phyloP scores from a whole-genome alignment of 1,140 invertebrate genomes.

The Ditylenchus dipsaci region DNA sequence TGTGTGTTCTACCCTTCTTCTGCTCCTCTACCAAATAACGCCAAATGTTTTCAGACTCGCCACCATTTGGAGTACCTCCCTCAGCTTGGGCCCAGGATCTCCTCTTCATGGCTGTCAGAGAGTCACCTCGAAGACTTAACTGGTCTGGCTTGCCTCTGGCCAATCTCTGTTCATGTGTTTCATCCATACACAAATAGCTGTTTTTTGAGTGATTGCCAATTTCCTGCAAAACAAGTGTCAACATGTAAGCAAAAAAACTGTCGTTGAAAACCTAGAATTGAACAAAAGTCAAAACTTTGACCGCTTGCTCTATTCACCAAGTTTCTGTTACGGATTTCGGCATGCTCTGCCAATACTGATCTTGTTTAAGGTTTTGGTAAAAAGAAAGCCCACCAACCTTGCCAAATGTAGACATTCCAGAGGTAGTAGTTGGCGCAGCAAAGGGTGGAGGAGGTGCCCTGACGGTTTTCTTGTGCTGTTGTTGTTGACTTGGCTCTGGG shows the following conservation, averaged over 20 bases:
- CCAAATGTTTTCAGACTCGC: slow-evolving; percentile 22
- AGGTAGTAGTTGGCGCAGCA: neutral
- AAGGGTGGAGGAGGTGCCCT: neutral
- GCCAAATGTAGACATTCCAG: neutral
- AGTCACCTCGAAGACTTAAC: slow-evolving; percentile 25
- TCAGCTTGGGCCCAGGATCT: slow-evolving; percentile 33
- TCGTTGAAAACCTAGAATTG: no score
- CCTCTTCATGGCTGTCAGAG: slow-evolving; percentile 35
- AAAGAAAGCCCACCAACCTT: neutral
- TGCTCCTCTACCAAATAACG: slow-evolving; percentile 28
- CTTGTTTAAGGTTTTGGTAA: no score
- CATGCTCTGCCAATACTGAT: no score
- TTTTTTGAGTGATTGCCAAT: no score
- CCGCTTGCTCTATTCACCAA: no score
- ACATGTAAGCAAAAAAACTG: no score
- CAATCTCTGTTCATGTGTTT: slow-evolving; percentile 2
- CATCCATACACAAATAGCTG: neutral
- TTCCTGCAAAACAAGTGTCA: no score
- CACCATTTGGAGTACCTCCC: neutral
- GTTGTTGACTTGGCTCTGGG: neutral
- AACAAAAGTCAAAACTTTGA: no score
- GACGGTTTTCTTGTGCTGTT: neutral
- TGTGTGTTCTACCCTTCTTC: slow-evolving; percentile 33
- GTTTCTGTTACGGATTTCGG: no score
- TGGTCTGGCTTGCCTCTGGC: slow-evolving; percentile 19